These are phyloP conservation scores for Ephestia elutella DNA, from an alignment of 1,140 invertebrate species.

Conservation along the genomic window DNA sequence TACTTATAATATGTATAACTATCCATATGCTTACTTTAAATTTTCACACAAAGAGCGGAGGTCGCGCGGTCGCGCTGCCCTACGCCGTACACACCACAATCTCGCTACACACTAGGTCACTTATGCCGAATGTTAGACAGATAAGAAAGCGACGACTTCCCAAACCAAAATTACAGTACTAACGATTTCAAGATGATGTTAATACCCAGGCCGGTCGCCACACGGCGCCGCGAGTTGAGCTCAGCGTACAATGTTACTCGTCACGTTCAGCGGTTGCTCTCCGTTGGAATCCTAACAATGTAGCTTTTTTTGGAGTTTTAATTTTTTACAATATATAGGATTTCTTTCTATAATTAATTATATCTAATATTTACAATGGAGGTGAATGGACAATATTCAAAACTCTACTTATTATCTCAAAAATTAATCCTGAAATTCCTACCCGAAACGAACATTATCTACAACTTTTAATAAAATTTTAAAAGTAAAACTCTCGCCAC, in stretches of 20 bases:
- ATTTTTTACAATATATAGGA: constrained; percentile 74
- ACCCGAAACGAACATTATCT: constrained; percentile 71
- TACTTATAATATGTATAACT: constrained; percentile 72
- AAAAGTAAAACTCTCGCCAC: constrained; percentile 65
- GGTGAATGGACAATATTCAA: constrained; percentile 70
- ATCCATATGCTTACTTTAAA: constrained; percentile 67
- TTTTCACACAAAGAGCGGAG: constrained; percentile 65
- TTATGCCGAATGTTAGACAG: constrained; percentile 60
- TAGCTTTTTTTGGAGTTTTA: constrained; percentile 72
- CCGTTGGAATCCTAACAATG: constrained; percentile 62
- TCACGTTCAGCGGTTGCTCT: constrained; percentile 47
- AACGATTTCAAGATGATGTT: constrained; percentile 44
- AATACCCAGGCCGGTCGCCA: constrained; percentile 18
- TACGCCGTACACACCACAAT: constrained; percentile 47
- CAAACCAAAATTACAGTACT: constrained; percentile 59
- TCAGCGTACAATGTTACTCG: constrained; percentile 60
- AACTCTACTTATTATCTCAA: constrained; percentile 68
- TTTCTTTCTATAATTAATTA: constrained; percentile 74
- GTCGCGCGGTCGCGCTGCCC: constrained; percentile 12
- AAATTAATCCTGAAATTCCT: constrained; percentile 67
- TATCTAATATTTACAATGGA: constrained; percentile 74
- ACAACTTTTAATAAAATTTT: constrained; percentile 67
- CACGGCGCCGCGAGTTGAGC: constrained; percentile 28
- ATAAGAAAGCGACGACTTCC: constrained; percentile 53
- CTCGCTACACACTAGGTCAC: constrained; percentile 50